Conservation (phyloP, 2,888 invertebrate genomes). For the Brassicogethes aeneus region DNA sequence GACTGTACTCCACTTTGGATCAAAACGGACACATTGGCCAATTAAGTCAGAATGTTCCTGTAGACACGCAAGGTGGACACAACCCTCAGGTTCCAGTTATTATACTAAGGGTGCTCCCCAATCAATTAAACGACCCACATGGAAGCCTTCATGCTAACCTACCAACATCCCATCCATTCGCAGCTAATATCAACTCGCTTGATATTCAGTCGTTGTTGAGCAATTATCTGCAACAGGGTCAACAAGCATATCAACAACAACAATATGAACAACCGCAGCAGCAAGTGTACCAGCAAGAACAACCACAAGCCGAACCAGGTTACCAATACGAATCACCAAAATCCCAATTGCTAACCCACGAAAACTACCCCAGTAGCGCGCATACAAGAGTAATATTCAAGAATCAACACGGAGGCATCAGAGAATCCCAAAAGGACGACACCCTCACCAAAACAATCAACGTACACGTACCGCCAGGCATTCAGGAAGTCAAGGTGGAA, state of each 20-base stretch:
- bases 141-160: constrained; percentile 48
- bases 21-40: constrained; percentile 43
- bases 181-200: constrained; percentile 46
- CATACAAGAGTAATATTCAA: constrained; percentile 49
- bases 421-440: constrained; percentile 7
- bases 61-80: constrained; percentile 36
- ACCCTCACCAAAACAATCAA: constrained; percentile 17
- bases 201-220: constrained; percentile 48
- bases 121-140: constrained; percentile 46
- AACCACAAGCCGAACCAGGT: constrained; percentile 3
- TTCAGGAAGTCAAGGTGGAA: constrained; percentile 18
- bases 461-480: constrained; percentile 15
- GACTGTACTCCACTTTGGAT: constrained; percentile 32
- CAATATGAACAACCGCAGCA: not conserved
- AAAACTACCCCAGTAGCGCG: constrained; percentile 50
- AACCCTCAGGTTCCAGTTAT: constrained; percentile 47
- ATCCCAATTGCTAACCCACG: constrained; percentile 38
- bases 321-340: not conserved
- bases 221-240: constrained; percentile 40
- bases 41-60: constrained; percentile 43
- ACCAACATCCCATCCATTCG: constrained; percentile 47
- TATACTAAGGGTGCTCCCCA: constrained; percentile 49
- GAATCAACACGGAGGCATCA: constrained; percentile 12
- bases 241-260: constrained; percentile 7
- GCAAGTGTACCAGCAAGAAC: constrained; percentile 1